These are phyloP conservation scores for Ladona fulva DNA, from an alignment of 1,140 invertebrate species.

Conservation along the genomic window DNA sequence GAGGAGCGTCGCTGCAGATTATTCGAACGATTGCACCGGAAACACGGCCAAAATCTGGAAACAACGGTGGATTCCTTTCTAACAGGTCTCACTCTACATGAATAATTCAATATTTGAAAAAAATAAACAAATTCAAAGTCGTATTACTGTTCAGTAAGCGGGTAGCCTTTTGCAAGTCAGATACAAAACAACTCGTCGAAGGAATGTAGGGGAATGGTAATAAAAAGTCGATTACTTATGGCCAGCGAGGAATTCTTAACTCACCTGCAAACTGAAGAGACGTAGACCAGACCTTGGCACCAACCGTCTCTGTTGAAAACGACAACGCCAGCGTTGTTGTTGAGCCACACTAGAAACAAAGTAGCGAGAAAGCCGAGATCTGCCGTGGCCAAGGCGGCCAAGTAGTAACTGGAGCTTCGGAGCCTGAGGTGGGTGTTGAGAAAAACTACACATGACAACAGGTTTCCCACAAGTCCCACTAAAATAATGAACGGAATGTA, in stretches of 20 bases:
- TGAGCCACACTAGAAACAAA: conserved; percentile 43
- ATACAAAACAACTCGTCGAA: too few relatives aligned
- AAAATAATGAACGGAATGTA: conserved; percentile 45
- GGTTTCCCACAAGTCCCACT: conserved; percentile 45
- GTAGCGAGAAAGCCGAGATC: conserved; percentile 45
- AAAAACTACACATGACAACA: conserved; percentile 47
- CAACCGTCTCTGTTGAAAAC: conserved; percentile 44
- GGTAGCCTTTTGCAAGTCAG: too few relatives aligned
- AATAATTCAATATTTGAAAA: too few relatives aligned
- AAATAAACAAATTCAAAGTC: too few relatives aligned
- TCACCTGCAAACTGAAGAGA: conserved; percentile 25
- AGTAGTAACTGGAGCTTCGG: conserved; percentile 48
- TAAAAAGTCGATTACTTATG: too few relatives aligned
- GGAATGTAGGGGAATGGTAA: too few relatives aligned
- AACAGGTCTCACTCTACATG: too few relatives aligned
- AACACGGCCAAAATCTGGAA: too few relatives aligned
- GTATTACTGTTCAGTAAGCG: too few relatives aligned
- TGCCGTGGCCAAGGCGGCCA: conserved; percentile 45
- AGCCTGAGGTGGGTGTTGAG: conserved; percentile 44
- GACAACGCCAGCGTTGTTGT: conserved; percentile 34
- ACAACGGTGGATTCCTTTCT: too few relatives aligned
- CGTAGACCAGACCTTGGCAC: conserved; percentile 48
- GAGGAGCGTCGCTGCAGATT: too few relatives aligned
- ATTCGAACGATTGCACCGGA: too few relatives aligned
- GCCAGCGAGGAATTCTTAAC: conserved; percentile 24